A percentile compares a stretch with the other conserved stretches of the same genome.
Conservation (phyloP, 1,140 invertebrate genomes). For the Drosophila santomea region DNA sequence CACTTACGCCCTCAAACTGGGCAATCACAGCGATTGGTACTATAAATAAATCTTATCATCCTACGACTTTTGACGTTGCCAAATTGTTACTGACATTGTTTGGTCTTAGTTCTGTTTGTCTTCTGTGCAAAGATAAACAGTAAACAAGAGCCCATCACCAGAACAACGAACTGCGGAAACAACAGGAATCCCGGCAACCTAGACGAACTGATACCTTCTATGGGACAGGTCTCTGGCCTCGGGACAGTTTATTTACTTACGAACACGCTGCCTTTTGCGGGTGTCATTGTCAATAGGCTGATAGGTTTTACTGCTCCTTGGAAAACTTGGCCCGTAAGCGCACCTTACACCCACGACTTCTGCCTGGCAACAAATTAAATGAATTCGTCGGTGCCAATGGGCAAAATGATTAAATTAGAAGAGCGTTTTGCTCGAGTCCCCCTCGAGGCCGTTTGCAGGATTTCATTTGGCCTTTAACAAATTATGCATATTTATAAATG, state of each 20-base stretch:
- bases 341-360: not conserved
- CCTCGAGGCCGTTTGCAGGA: conserved; percentile 41
- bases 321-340: not conserved
- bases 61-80: conserved; percentile 58
- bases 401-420: conserved; percentile 78
- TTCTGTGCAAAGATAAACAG: conserved; percentile 72
- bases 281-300: conserved; percentile 64
- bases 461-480: conserved; percentile 66
- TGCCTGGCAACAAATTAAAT: conserved; percentile 53
- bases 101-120: conserved; percentile 71
- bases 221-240: conserved; percentile 22
- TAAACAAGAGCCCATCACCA: conserved; percentile 43
- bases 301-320: conserved; percentile 36
- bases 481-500: conserved; percentile 74
- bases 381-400: conserved; percentile 44
- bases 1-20: conserved; percentile 3
- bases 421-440: conserved; percentile 22
- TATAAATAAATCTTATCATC: conserved; percentile 72
- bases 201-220: conserved; percentile 30
- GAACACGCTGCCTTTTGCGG: conserved; percentile 67
- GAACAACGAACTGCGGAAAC: conserved; percentile 46
- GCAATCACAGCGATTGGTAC: conserved; percentile 51
- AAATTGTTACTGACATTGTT: conserved; percentile 69
- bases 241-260: conserved; percentile 75
- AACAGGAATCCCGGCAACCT: conserved; percentile 55